A percentile compares a stretch with the other conserved stretches of the same genome.
Evolutionary conservation across 37 sponge, comb jelly and placozoan genomes (phyloP).

Genomic region (Axinella damicornis): DNA sequence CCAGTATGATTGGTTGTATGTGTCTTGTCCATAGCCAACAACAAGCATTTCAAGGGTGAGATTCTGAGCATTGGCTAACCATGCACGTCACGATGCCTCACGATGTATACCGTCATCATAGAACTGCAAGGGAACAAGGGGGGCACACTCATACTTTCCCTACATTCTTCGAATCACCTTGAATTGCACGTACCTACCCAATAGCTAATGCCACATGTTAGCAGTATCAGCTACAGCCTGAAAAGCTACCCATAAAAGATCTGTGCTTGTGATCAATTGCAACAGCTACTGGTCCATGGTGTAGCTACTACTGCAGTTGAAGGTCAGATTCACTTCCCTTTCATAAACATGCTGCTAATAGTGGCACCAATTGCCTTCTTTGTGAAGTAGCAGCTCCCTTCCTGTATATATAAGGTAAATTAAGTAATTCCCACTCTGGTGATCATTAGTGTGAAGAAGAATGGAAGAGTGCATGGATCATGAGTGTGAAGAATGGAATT

Average conservation of each 20-base stretch:
- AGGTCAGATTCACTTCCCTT: slow-evolving; percentile 30
- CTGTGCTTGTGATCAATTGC: slow-evolving; percentile 41
- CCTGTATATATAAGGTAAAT: not conserved
- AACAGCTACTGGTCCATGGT: slow-evolving; percentile 43
- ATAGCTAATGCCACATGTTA: no score
- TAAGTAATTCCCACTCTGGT: no score
- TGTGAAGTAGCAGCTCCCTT: slow-evolving; percentile 19
- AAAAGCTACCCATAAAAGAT: not conserved
- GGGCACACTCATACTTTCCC: no score
- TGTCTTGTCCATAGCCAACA: slow-evolving; percentile 19
- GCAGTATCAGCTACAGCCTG: not conserved
- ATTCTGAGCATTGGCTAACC: no score
- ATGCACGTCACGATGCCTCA: no score
- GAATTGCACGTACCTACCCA: no score
- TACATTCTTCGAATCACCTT: no score
- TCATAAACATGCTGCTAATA: slow-evolving; percentile 5
- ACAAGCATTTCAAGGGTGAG: slow-evolving; percentile 31
- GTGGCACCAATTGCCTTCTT: not conserved
- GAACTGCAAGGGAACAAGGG: no score
- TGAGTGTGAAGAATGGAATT: no score
- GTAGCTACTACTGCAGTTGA: slow-evolving; percentile 29
- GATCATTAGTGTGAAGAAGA: no score
- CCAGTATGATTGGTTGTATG: slow-evolving; percentile 1
- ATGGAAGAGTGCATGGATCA: no score
- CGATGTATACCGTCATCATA: slow-evolving; percentile 15